These are phyloP conservation scores for Eriosoma lanigerum DNA, from an alignment of 1,140 invertebrate species.

Conservation along the genomic window DNA sequence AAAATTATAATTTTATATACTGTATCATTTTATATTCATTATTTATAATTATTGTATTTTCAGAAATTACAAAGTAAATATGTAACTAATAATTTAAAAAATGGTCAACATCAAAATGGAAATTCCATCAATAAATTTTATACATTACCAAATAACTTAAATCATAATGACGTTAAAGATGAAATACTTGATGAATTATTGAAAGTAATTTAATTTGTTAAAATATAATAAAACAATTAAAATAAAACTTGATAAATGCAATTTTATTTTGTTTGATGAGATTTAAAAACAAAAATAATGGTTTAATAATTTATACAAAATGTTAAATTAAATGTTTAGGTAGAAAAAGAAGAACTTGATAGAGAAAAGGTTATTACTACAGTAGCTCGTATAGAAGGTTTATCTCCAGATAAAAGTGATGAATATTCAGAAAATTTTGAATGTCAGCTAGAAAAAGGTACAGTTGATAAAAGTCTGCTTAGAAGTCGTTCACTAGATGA, in stretches of 20 bases:
- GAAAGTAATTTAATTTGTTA: conserved; percentile 60
- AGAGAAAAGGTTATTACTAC: conserved; percentile 71
- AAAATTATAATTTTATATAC: not conserved
- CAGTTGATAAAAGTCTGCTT: conserved; percentile 12
- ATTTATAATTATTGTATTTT: conserved; percentile 14
- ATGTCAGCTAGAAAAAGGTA: conserved; percentile 39
- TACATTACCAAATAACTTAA: conserved; percentile 70
- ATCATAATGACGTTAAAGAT: conserved; percentile 68
- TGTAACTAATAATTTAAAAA: conserved; percentile 44
- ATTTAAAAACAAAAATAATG: too few relatives aligned
- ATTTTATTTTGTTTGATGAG: too few relatives aligned
- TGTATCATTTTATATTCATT: not conserved
- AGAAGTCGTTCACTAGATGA: conserved; percentile 44
- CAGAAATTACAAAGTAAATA: conserved; percentile 48
- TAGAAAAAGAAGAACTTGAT: conserved; percentile 68
- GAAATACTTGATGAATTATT: conserved; percentile 71
- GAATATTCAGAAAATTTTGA: conserved; percentile 51
- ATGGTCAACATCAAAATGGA: conserved; percentile 35
- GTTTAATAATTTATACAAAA: too few relatives aligned
- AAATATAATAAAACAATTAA: too few relatives aligned
- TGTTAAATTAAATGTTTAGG: conserved; percentile 56
- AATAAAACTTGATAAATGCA: too few relatives aligned
- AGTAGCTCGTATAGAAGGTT: conserved; percentile 64
- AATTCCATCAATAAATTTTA: conserved; percentile 60
- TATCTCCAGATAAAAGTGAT: conserved; percentile 33